Evolutionary conservation across 2,888 invertebrate genomes (phyloP).

Genomic region (Phytoseiulus persimilis): DNA sequence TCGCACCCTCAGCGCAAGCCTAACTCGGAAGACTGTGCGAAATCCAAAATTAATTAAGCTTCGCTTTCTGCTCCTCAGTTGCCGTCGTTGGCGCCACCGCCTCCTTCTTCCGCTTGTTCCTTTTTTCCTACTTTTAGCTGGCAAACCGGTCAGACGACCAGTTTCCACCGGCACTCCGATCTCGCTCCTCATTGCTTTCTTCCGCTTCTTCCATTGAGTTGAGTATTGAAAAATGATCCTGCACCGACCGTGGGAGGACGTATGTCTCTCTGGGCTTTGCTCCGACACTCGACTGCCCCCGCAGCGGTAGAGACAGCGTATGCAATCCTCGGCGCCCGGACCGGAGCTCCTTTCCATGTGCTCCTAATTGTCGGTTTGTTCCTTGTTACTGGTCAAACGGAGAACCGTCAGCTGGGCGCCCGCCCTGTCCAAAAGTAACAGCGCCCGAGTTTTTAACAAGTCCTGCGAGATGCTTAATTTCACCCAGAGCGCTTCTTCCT

Average conservation of each 20-base stretch:
- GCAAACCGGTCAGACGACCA: not conserved
- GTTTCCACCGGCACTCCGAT: not conserved
- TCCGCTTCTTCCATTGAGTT: not conserved
- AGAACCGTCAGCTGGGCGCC: not conserved
- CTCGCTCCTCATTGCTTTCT: not conserved
- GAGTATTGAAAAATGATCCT: not conserved
- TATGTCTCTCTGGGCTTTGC: not conserved
- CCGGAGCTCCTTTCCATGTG: not conserved
- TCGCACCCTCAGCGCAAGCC: not conserved
- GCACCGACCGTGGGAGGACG: not conserved
- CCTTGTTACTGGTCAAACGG: not conserved
- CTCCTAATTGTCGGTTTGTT: not conserved
- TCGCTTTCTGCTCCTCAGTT: not conserved
- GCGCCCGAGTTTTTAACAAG: not conserved
- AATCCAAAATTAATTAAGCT: not conserved
- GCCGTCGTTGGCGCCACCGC: not conserved
- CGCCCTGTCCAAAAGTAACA: not conserved
- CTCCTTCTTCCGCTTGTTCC: not conserved
- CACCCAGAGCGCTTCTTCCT: not conserved
- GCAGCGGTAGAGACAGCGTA: not conserved
- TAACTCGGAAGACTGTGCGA: not conserved
- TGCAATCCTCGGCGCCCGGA: not conserved
- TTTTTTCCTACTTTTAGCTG: not conserved
- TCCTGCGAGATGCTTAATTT: not conserved
- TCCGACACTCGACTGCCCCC: not conserved